Base-by-base conservation (phyloP, 2,888 invertebrate species). In the Thymelicus acteon region DNA sequence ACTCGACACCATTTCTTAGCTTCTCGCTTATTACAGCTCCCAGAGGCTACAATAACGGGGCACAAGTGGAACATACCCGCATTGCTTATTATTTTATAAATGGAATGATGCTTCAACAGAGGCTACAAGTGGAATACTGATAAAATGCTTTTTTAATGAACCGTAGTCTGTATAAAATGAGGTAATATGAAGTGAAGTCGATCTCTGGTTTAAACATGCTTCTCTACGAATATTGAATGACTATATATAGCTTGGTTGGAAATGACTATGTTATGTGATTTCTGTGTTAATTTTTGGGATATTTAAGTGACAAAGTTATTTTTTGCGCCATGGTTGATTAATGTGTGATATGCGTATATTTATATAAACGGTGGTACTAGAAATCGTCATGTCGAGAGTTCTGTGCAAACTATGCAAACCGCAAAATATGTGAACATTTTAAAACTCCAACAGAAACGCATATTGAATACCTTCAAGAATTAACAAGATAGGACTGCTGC, bases 1-100 rank as follows among this genome's bases (percentile, higher is more conserved):
- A 70, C 60, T 65, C 64, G 24, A 60, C 70, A 57, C 69, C 63
- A 69, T 69, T 69, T 69, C 69, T 69, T 69, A 57, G 57, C 37
- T 60, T 60, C 48, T 69, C 58, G 69, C 69, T 69, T 69, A 69
- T 69, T 69, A 69, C 63, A 60, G 62, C 44, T 57, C 48, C 49
- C 57, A 31, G 12, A 44, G 61, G 58, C 63, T 58, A 58, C 69
- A 69, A 69, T 69, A 69, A 69, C 63, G 68, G 63, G 63, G 37
- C 69, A 57, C 69, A 63, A 69, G 69, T 69, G 63, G 69, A 69
- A 69, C 58, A 63, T 58, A 58, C 69, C 39, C 57, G 63, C 39
- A 48, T 44, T 64, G 69, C 69, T 64, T 64, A 64, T 64, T 70
- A 70, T 63, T 70, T 70, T 64, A 57, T 31, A 40, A 54, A 64